These are phyloP conservation scores for Leptothorax acervorum DNA, from an alignment of 2,888 invertebrate species.

Conservation along the genomic window DNA sequence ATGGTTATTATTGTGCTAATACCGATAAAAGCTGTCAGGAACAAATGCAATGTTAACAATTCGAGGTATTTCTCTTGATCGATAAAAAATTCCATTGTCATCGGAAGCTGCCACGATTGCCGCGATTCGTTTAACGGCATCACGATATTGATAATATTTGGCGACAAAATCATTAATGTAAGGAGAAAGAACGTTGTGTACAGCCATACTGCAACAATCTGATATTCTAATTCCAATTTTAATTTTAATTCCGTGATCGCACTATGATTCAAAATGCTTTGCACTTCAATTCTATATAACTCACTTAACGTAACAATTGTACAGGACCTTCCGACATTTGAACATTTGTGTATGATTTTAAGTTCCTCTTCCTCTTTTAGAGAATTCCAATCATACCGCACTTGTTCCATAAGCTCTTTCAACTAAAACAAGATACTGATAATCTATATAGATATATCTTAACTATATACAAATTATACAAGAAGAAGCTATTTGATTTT, in stretches of 20 bases:
- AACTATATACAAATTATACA: neutral
- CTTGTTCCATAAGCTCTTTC: conserved; percentile 18
- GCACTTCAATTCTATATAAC: neutral
- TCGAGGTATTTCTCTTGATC: neutral
- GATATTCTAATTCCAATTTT: neutral
- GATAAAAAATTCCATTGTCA: conserved; percentile 9
- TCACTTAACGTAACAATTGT: neutral
- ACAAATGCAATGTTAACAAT: neutral
- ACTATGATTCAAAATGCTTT: neutral
- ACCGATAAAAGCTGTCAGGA: neutral
- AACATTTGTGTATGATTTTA: neutral
- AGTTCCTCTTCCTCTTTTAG: conserved; percentile 30
- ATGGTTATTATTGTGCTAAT: neutral
- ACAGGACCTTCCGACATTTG: neutral
- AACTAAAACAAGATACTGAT: neutral
- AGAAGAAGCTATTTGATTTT: neutral
- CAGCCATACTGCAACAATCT: conserved; percentile 1
- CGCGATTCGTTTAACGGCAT: conserved; percentile 45
- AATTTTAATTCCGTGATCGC: neutral
- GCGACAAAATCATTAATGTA: neutral
- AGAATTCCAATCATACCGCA: conserved; percentile 3
- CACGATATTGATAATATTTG: conserved; percentile 19
- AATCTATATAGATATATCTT: neutral
- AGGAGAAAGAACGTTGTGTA: neutral
- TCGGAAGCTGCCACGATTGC: neutral